Percentiles rank a stretch among this genome's conserved stretches.
Conservation (phyloP, 2,113 vertebrate species). For the Megaceryle torquata region DNA sequence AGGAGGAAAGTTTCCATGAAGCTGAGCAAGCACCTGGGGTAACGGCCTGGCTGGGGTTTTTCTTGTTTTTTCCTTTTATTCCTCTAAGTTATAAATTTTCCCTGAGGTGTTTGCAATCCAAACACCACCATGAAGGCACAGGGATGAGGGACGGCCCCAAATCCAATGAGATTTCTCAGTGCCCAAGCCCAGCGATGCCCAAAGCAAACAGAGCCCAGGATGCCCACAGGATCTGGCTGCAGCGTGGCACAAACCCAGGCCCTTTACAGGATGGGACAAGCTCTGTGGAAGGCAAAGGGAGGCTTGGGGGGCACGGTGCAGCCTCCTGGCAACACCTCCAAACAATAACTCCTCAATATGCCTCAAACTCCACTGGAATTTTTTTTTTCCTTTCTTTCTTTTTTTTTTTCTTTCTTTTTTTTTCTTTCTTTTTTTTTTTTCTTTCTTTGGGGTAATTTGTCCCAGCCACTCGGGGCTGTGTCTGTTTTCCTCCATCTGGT, state of each 20-base stretch:
- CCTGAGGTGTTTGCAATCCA: background rate
- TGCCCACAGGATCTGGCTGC: fast-evolving
- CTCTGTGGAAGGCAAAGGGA: fast-evolving
- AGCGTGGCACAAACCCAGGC: background rate
- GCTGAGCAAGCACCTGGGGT: background rate
- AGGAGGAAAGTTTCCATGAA: background rate
- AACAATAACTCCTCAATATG: conserved; percentile 6
- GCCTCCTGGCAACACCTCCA: background rate
- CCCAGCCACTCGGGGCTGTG: conserved; percentile 84
- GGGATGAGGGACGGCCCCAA: background rate
- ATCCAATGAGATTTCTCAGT: background rate
- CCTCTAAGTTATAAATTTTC: background rate
- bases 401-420: conserved; percentile 66
- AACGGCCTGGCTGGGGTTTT: background rate
- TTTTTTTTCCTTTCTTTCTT: background rate
- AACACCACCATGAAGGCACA: fast-evolving
- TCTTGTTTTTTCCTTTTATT: background rate
- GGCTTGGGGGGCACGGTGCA: background rate
- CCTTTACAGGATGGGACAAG: background rate
- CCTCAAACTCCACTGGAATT: conserved; percentile 74
- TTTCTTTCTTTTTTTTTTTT: conserved; percentile 57
- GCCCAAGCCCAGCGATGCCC: background rate
- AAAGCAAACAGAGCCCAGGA: background rate
- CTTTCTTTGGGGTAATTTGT: conserved; percentile 78
- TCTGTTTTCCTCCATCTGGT: conserved; percentile 90